These are phyloP conservation scores for Agapostemon virescens DNA, from an alignment of 2,888 invertebrate species.

Conservation along the genomic window DNA sequence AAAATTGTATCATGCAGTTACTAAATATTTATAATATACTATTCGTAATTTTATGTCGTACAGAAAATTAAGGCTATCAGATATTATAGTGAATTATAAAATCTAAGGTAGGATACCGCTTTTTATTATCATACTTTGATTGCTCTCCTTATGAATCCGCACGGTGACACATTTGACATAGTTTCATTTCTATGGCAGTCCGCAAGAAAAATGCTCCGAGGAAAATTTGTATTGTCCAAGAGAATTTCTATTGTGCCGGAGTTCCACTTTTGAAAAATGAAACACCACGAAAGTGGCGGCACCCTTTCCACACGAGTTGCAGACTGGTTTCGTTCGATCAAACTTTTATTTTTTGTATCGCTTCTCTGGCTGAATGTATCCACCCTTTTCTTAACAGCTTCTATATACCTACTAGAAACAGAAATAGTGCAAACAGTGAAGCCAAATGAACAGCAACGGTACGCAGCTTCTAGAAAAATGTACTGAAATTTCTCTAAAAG, in stretches of 20 bases:
- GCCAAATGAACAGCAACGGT: neutral
- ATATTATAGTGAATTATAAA: neutral
- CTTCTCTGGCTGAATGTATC: neutral
- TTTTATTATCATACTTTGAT: slow-evolving; percentile 3
- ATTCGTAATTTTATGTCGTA: neutral
- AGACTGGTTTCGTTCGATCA: slow-evolving; percentile 3
- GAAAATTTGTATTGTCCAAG: slow-evolving; percentile 29
- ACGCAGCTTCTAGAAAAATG: neutral
- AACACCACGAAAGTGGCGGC: slow-evolving; percentile 19
- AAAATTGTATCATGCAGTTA: neutral
- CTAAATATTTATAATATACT: neutral
- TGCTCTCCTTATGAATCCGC: slow-evolving; percentile 11
- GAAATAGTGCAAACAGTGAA: neutral
- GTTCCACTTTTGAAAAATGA: slow-evolving; percentile 29
- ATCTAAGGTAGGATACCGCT: neutral
- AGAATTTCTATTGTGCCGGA: slow-evolving; percentile 22
- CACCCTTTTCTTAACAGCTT: neutral
- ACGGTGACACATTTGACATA: slow-evolving; percentile 20
- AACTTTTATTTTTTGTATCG: neutral
- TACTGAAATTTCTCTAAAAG: too few species aligned
- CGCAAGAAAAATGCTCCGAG: slow-evolving; percentile 8
- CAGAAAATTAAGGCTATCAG: neutral
- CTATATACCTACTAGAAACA: neutral
- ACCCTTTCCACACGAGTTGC: slow-evolving; percentile 7
- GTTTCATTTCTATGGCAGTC: slow-evolving; percentile 1